phyloP scores from a whole-genome alignment of 2,797 vertebrate genomes.

The Dendrocincla tyrannina region DNA sequence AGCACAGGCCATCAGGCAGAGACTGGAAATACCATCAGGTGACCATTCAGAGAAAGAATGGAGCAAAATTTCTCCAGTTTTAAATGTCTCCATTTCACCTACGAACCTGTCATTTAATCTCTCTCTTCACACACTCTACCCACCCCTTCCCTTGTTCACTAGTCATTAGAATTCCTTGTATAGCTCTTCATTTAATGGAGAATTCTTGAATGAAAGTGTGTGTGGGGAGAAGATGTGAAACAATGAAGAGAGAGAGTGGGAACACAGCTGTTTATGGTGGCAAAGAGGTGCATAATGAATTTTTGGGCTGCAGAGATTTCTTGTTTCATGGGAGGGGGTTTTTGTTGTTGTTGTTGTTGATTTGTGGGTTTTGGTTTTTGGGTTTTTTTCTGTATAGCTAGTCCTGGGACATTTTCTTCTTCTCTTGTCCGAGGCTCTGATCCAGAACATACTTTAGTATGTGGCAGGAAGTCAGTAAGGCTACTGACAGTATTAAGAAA shows the following conservation, averaged over 20 bases:
- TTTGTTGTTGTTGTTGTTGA: neutral
- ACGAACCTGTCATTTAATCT: neutral
- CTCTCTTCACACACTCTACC: neutral
- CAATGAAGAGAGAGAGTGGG: neutral
- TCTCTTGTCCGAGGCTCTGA: neutral
- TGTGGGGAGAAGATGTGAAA: neutral
- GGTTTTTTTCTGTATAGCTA: neutral
- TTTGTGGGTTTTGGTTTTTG: neutral
- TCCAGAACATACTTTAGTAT: neutral
- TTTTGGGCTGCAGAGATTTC: neutral
- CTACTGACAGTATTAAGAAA: neutral
- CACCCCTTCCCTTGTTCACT: neutral
- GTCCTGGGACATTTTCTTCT: neutral
- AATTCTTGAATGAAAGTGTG: neutral
- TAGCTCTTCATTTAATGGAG: neutral
- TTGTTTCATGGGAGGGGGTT: neutral
- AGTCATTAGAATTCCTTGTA: neutral
- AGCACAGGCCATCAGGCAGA: neutral
- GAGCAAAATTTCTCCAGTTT: neutral
- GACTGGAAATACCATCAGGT: neutral
- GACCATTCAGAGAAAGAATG: neutral
- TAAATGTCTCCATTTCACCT: neutral
- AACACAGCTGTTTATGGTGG: neutral
- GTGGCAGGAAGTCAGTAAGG: neutral
- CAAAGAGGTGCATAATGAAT: neutral